These are phyloP conservation scores for Tholera decimalis DNA, from an alignment of 2,888 invertebrate species.

Conservation along the genomic window DNA sequence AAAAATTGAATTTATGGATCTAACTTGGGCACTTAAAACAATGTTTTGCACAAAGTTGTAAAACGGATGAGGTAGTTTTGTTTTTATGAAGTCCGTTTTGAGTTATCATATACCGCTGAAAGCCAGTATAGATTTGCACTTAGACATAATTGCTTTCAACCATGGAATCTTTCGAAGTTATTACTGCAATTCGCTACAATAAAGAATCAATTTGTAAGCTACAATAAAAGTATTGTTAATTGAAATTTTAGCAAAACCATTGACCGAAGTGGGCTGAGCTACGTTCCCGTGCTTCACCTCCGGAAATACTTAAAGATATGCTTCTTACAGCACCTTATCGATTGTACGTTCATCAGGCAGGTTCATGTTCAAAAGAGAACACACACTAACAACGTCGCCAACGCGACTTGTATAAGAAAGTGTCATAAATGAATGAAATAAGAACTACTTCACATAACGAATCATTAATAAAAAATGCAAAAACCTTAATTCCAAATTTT, in stretches of 20 bases:
- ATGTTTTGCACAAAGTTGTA: background rate
- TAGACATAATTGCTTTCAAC: background rate
- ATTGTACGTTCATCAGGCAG: conserved; percentile 35
- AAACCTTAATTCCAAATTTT: conserved; percentile 63
- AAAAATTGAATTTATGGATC: conserved; percentile 1
- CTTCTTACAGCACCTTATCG: too few relatives aligned
- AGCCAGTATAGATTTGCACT: background rate
- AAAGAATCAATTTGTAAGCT: background rate
- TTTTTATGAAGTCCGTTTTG: background rate
- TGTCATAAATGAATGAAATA: conserved; percentile 79
- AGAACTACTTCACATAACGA: conserved; percentile 65
- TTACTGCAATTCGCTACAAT: background rate
- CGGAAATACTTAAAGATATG: too few relatives aligned
- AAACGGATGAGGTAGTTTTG: background rate
- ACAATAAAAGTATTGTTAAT: conserved; percentile 3
- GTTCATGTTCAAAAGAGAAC: conserved; percentile 28
- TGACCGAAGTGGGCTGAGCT: too few relatives aligned
- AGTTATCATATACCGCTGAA: background rate
- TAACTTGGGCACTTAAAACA: background rate
- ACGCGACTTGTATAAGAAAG: conserved; percentile 59
- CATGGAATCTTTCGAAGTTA: background rate
- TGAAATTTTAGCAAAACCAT: conserved; percentile 12
- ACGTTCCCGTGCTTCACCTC: too few relatives aligned
- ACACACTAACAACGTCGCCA: conserved; percentile 33
- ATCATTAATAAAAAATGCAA: conserved; percentile 76